These are phyloP conservation scores for Lates japonicus DNA, from an alignment of 2,797 vertebrate species.

Conservation along the genomic window DNA sequence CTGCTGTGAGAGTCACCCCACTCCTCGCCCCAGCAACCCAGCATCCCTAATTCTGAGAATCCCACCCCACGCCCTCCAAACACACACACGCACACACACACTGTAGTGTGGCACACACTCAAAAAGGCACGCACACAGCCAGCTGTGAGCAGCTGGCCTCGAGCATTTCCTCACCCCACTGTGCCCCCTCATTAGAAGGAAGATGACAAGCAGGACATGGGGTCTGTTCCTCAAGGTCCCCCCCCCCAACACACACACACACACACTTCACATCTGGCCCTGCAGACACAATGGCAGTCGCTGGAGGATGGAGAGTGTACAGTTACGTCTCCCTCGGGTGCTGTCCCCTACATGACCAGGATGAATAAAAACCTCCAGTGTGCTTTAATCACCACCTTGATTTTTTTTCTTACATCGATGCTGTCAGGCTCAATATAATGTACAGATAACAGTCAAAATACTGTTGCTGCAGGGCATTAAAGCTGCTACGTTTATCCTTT, in stretches of 20 bases:
- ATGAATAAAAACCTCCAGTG: slow-evolving; percentile 51
- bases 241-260: slow-evolving; percentile 14
- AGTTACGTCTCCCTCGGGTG: slow-evolving; percentile 61
- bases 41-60: slow-evolving; percentile 24
- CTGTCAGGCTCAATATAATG: slow-evolving; percentile 11
- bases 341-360: slow-evolving; percentile 61
- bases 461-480: neutral
- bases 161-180: slow-evolving; percentile 63
- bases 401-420: slow-evolving; percentile 4
- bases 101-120: neutral
- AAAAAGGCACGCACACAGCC: slow-evolving; percentile 34
- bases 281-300: slow-evolving; percentile 43
- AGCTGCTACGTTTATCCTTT: neutral
- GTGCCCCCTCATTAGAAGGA: slow-evolving; percentile 74
- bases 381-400: slow-evolving; percentile 30
- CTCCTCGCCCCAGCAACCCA: slow-evolving; percentile 11
- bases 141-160: slow-evolving; percentile 65
- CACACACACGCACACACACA: slow-evolving; percentile 24
- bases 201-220: slow-evolving; percentile 73
- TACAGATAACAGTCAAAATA: neutral
- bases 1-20: slow-evolving; percentile 34
- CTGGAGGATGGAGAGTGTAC: slow-evolving; percentile 35
- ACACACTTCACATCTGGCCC: slow-evolving; percentile 59
- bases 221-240: slow-evolving; percentile 69
- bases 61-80: neutral